Evolutionary conservation across 2,888 invertebrate genomes (phyloP), one percentile per base, ranked within the genome.

Genomic region (Platycnemis pennipes): DNA sequence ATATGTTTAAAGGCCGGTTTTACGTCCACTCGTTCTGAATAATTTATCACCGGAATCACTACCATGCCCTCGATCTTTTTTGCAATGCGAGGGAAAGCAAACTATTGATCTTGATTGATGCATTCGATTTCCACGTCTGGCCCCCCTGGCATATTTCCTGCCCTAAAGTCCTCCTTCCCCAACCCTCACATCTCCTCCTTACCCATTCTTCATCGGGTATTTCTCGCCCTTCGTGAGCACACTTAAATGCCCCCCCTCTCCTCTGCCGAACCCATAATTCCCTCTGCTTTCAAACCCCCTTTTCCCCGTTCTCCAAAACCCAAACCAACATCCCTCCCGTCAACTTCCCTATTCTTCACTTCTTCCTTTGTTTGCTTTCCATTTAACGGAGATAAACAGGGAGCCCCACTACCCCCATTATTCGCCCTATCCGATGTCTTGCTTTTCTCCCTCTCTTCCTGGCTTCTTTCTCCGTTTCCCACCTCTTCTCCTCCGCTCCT

Each of bases 301-400:
- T 3, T 31, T 69, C 31, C 31, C 1, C 7, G 0, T 22, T 63
- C 63, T 8, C 69, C 69, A 7, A n/a, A 56, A 11, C 56, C 56
- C 56, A 49, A 49, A 49, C 8, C 63, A 22, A 63, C 63, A 5
- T 22, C 31, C 69, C 3, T 31, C 69, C 7, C 69, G 5, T 69
- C 69, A n/a, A 69, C 56, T 69, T 69, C 31, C 69, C 69, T 31
- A 69, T 69, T 69, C 69, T n/a, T 31, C 69, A n/a, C 69, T 31
- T 69, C 49, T 16, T 16, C 69, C 69, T 31, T 69, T 69, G 69
- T 69, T 69, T 69, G 69, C 31, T 31, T 69, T 69, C 69, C 69
- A 69, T 69, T 69, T 31, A 69, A 69, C 7, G 69, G 69, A 31
- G 69, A 69, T 69, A 69, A 69, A 69, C 69, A 69, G 69, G 69